These are phyloP conservation scores for Trichosurus vulpecula DNA, from an alignment of 2,797 vertebrate genomes.

Conservation along the genomic window DNA sequence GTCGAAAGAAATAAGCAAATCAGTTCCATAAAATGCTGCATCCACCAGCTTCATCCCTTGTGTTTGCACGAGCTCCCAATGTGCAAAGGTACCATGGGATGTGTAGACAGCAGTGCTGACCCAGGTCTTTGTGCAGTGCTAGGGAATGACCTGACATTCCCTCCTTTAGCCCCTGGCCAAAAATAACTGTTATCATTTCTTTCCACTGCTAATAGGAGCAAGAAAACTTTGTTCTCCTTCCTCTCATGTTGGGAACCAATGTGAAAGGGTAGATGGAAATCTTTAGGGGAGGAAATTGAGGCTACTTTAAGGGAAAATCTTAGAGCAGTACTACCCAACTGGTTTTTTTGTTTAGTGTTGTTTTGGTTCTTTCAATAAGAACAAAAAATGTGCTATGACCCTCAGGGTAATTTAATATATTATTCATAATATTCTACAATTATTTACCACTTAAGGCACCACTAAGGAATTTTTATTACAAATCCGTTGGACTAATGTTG, in stretches of 20 bases:
- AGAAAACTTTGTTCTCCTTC: constrained; percentile 11
- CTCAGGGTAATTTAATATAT: not conserved
- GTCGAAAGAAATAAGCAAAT: constrained; percentile 63
- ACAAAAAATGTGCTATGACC: not conserved
- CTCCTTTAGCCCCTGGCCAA: not conserved
- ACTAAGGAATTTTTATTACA: not conserved
- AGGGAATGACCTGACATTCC: not conserved
- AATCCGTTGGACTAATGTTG: no score
- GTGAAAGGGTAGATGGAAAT: constrained; percentile 26
- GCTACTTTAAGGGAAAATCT: not conserved
- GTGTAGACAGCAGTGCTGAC: not conserved
- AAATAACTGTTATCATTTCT: constrained; percentile 3
- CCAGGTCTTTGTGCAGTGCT: not conserved
- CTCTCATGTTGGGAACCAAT: not conserved
- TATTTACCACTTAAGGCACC: not conserved
- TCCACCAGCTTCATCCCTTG: constrained; percentile 51
- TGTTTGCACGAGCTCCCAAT: not conserved
- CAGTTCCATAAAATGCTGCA: constrained; percentile 54
- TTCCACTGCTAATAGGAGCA: not conserved
- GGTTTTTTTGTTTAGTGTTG: not conserved
- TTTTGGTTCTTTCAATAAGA: not conserved
- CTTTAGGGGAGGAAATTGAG: constrained; percentile 9
- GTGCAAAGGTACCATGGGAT: not conserved
- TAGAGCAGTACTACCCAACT: not conserved
- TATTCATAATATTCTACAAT: not conserved